phyloP scores from a whole-genome alignment of 2,797 vertebrate species.

The Argyrosomus regius region DNA sequence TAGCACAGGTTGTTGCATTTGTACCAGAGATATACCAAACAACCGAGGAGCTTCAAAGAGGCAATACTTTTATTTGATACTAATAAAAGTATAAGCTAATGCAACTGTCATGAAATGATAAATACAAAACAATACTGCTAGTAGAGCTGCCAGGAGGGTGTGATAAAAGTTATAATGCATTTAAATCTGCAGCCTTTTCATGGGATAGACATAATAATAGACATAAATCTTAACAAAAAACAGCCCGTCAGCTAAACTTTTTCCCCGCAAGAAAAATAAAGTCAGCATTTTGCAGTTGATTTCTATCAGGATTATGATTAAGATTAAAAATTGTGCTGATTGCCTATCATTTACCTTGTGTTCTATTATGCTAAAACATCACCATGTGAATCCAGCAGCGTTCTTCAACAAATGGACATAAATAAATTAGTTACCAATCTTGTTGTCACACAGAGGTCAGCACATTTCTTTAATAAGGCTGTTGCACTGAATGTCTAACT shows the following conservation, averaged over 20 bases:
- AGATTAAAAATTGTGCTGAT: not conserved
- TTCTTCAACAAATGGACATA: not conserved
- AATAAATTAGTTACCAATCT: not conserved
- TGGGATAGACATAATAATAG: not conserved
- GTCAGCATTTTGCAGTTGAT: not conserved
- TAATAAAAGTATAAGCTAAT: not conserved
- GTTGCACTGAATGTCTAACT: not conserved
- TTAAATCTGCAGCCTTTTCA: not conserved
- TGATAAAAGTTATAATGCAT: slow-evolving; percentile 6
- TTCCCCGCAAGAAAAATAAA: not conserved
- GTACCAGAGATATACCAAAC: not conserved
- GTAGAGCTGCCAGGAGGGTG: not conserved
- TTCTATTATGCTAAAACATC: slow-evolving; percentile 3
- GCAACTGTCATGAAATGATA: slow-evolving; percentile 17
- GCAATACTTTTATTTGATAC: not conserved
- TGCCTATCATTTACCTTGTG: not conserved
- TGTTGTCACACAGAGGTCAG: not conserved
- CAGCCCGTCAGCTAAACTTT: not conserved
- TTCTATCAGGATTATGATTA: not conserved
- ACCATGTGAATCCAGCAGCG: not conserved
- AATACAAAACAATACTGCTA: slow-evolving; percentile 15
- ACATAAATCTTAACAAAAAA: not conserved
- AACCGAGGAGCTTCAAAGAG: not conserved
- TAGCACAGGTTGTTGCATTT: not conserved
- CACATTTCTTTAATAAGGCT: not conserved